phyloP scores from a whole-genome alignment of 2,113 vertebrate genomes.

The Nothocercus nigrocapillus region DNA sequence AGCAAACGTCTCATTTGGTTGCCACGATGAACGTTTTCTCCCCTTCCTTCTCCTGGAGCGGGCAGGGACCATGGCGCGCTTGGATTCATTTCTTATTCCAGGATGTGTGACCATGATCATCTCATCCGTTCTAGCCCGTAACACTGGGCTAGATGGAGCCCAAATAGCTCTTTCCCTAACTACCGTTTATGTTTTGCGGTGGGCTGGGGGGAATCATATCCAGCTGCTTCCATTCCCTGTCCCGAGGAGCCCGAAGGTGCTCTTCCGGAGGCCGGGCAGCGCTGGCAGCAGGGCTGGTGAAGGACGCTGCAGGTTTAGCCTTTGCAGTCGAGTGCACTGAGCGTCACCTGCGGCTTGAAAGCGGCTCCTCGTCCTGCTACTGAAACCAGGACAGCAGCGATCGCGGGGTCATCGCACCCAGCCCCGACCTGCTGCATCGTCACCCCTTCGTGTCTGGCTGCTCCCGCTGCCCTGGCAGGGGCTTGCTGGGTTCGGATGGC shows the following conservation, averaged over 20 bases:
- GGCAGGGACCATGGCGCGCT: too few species aligned
- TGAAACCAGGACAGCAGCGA: neutral
- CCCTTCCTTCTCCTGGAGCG: neutral
- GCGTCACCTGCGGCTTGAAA: neutral
- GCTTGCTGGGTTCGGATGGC: neutral
- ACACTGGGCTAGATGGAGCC: neutral
- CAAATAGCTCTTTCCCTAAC: neutral
- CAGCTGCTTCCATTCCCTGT: neutral
- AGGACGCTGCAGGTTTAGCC: neutral
- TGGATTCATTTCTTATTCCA: neutral
- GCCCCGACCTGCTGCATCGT: neutral
- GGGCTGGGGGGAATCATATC: neutral
- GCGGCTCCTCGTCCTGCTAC: neutral
- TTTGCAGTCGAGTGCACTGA: neutral
- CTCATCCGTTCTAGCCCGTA: neutral
- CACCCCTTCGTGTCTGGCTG: neutral
- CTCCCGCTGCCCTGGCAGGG: neutral
- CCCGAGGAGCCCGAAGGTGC: neutral
- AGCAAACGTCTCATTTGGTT: neutral
- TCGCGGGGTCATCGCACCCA: neutral
- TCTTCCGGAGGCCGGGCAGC: neutral
- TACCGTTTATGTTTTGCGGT: neutral
- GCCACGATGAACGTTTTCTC: neutral
- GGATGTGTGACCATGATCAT: too few species aligned
- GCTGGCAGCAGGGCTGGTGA: neutral